These are phyloP conservation scores for Lutraria lutraria DNA, from an alignment of 2,888 invertebrate species.

Conservation along the genomic window DNA sequence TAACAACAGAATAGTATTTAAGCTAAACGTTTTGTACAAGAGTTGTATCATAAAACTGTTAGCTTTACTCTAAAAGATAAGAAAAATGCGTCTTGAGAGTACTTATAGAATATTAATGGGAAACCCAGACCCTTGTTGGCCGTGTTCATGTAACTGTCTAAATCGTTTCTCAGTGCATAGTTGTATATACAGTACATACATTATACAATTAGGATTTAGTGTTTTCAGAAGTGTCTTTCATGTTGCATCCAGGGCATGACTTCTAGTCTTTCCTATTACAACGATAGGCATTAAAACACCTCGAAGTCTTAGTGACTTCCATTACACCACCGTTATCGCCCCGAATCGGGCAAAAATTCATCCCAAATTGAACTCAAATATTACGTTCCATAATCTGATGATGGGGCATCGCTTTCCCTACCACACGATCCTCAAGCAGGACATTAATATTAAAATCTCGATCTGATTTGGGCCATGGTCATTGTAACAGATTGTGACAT, in stretches of 20 bases:
- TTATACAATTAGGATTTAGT: not conserved
- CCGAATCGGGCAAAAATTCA: no score
- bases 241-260: not conserved
- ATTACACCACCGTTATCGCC: not conserved
- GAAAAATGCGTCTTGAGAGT: not conserved
- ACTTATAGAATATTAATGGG: not conserved
- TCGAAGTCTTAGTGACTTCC: not conserved
- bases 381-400: no score
- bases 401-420: no score
- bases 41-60: not conserved
- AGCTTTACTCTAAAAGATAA: not conserved
- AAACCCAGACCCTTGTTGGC: not conserved
- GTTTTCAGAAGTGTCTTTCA: not conserved
- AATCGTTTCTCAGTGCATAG: not conserved
- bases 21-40: constrained; percentile 1
- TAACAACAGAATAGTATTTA: not conserved
- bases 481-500: no score
- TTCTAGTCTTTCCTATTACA: not conserved
- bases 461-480: no score
- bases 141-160: not conserved
- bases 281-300: not conserved
- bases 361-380: no score
- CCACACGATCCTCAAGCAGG: no score
- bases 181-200: not conserved
- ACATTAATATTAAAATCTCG: no score